Percentiles rank a stretch among this genome's conserved stretches.
Evolutionary conservation across 37 sponge, comb jelly and placozoan genomes (phyloP).

Genomic region (Mnemiopsis leidyi): DNA sequence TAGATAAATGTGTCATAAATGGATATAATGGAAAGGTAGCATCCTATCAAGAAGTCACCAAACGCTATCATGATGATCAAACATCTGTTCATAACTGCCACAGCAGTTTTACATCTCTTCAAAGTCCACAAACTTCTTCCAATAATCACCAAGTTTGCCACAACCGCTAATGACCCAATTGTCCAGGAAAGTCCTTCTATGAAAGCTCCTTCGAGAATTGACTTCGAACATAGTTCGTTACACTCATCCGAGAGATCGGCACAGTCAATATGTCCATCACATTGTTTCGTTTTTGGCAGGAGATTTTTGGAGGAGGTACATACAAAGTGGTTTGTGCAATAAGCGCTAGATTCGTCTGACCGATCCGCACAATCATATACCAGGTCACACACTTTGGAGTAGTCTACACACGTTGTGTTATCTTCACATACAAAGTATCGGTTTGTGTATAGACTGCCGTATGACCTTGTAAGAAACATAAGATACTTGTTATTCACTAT

Average conservation of each 20-base stretch:
- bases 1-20: background rate
- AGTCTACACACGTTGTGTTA: background rate
- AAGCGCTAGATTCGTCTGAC: background rate
- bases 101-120: background rate
- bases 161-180: background rate
- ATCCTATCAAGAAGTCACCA: background rate
- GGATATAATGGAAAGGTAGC: background rate
- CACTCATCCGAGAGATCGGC: background rate
- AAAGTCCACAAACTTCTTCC: background rate
- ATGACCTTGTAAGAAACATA: background rate
- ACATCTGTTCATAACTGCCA: background rate
- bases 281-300: background rate
- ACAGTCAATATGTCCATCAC: background rate
- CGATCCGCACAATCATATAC: constrained; percentile 18
- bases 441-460: background rate
- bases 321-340: background rate
- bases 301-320: background rate
- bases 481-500: background rate
- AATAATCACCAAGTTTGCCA: background rate
- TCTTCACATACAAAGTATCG: background rate
- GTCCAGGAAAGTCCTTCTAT: background rate
- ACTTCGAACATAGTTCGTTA: background rate
- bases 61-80: background rate
- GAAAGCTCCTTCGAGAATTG: background rate
- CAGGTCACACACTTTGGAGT: constrained; percentile 1